phyloP scores from a whole-genome alignment of 2,113 vertebrate species.

The Cheilinus undulatus region DNA sequence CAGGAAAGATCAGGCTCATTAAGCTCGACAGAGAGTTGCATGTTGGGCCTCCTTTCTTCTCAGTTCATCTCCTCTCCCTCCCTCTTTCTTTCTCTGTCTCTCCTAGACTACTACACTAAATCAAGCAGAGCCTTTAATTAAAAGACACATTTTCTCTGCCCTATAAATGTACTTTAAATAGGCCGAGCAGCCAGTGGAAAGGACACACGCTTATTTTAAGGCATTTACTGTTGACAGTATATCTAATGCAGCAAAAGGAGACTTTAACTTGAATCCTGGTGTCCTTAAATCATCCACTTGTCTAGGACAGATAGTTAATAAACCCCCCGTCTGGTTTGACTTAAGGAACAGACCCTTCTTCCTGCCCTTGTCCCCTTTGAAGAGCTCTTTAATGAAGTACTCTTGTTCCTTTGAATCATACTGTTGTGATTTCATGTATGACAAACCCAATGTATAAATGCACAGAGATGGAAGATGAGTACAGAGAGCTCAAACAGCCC shows the following conservation, averaged over 20 bases:
- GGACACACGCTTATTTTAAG: constrained; percentile 11
- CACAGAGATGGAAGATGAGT: constrained; percentile 55
- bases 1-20: constrained; percentile 56
- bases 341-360: constrained; percentile 43
- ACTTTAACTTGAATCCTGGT: constrained; percentile 33
- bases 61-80: constrained; percentile 11
- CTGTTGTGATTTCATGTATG: constrained; percentile 50
- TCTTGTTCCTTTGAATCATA: constrained; percentile 50
- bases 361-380: constrained; percentile 45
- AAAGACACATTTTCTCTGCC: constrained; percentile 62
- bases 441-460: constrained; percentile 51
- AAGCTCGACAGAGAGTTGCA: constrained; percentile 34
- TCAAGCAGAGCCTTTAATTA: constrained; percentile 75
- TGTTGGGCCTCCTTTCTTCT: constrained; percentile 41
- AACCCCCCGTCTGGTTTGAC: constrained; percentile 46
- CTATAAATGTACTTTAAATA: constrained; percentile 32
- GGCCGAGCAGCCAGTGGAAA: constrained; percentile 10
- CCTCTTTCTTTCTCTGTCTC: constrained; percentile 32
- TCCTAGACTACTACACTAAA: constrained; percentile 58
- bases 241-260: constrained; percentile 19
- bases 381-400: constrained; percentile 70
- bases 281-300: constrained; percentile 45
- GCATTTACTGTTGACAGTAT: constrained; percentile 8
- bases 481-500: constrained; percentile 36
- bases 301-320: constrained; percentile 49